These are phyloP conservation scores for Schizopygopsis malacanthus DNA, from an alignment of 2,797 vertebrate species.

Conservation along the genomic window DNA sequence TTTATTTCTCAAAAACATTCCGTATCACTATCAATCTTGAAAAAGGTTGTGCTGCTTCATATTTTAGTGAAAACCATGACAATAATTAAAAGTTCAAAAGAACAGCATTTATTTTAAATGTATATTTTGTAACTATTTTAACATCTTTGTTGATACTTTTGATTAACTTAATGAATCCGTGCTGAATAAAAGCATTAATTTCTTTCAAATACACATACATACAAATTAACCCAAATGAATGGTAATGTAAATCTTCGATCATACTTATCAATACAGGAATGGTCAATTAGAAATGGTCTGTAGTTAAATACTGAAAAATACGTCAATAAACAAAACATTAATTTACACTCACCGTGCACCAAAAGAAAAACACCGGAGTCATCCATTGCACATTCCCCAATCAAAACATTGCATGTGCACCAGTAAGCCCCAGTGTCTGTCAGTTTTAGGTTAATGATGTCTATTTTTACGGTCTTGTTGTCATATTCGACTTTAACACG, in stretches of 20 bases:
- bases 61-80: background rate
- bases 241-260: background rate
- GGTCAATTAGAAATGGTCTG: background rate
- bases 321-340: background rate
- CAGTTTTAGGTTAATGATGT: conserved; percentile 64
- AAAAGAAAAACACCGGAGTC: background rate
- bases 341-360: conserved; percentile 18
- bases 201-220: background rate
- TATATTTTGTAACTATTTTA: background rate
- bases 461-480: conserved; percentile 15
- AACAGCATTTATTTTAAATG: background rate
- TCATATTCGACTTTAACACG: background rate
- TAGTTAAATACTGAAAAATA: background rate
- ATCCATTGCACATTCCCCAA: fast-evolving
- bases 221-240: background rate
- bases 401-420: conserved; percentile 32
- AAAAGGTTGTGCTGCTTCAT: background rate
- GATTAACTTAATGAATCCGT: background rate
- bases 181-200: background rate
- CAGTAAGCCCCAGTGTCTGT: conserved; percentile 67
- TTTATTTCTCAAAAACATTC: background rate
- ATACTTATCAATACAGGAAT: background rate
- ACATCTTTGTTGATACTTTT: background rate
- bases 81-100: background rate
- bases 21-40: background rate